Evolutionary conservation across 2,888 invertebrate genomes (phyloP), one percentile per base, ranked within the genome.

Genomic region (Thereva nobilitata): DNA sequence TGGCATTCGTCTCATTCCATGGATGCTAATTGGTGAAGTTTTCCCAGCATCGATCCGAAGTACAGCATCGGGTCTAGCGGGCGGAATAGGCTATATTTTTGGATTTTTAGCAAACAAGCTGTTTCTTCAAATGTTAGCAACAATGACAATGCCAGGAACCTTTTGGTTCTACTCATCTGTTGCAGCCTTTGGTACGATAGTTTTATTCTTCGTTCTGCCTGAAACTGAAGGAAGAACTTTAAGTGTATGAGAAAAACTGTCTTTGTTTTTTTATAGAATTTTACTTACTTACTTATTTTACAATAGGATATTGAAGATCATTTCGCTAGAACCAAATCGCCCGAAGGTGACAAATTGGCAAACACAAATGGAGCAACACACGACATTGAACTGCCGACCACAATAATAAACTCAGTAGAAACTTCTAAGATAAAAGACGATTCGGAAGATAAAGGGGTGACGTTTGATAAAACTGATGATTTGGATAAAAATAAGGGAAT

Each of bases 11-110:
- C 79, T 89, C 69, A 78, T 93, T 52, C 91, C 92, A 0, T 93
- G 92, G 92, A 86, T 93, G 70, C 82, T 92, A 8, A 88, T 90
- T 47, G 91, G 91, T 6, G 92, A 93, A 81, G 89, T 91, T 69
- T 90, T 86, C 75, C 86, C 88, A 38, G 85, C 86, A 0, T 85
- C 86, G 68, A 87, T 88, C 0, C 83, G 92, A 37, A 87, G 90
- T 2, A 85, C 85, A 0, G 91, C 89, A 0, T 88, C 90, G 0
- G 92, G 92, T 0, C 79, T 89, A 4, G 86, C 90, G 0, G 87
- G 90, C 12, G 91, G 88, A 0, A 82, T 87, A 0, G 90, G 90
- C 4, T 93, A 92, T 75, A 82, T 92, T 38, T 89, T 92, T 73
- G 87, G 87, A 0, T 93, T 92, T 73, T 77, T 88, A 3, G 84